Evolutionary conservation across 2,113 vertebrate genomes (phyloP), one percentile per base, ranked within the genome.

Genomic region (Melanerpes aurifrons): DNA sequence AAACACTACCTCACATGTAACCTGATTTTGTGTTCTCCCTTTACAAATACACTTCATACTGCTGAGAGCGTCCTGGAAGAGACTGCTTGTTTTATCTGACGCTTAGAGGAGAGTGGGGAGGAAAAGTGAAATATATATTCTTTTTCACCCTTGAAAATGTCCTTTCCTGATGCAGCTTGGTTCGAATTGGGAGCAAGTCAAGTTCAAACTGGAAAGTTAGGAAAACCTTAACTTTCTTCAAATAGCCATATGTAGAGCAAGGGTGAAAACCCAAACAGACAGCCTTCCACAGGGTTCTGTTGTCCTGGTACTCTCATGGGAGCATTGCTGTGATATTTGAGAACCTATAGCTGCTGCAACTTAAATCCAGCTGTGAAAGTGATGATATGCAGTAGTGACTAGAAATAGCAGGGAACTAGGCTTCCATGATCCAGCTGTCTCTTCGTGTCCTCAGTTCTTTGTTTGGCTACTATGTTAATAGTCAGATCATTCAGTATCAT

Each of bases 301-400:
- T 71, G 40, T 45, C 61, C 77, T 66, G 75, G 25, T 81, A 40
- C 53, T 91, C 58, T 86, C 58, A 20, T n/a, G 58, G 66, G 35
- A 77, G 4, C 22, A 10, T 28, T 80, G 66, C 76, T 88, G 50
- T 86, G 80, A 81, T 88, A 88, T 62, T 57, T 74, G 75, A 95
- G 89, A 95, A 71, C 25, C 18, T 86, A 48, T 61, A 57, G 47
- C 12, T 32, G 22, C 32, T 63, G 68, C 37, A 78, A 16, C 62
- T 75, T 35, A 71, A 80, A 78, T 45, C 62, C 88, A 93, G 83
- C 80, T 93, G 88, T 83, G 86, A 71, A 88, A 84, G 74, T 50
- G 70, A 84, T 69, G 69, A 90, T 92, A 74, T 1, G 21, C 67
- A 76, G 54, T 31, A 79, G 77, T 84, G 78, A 47, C 26, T 66